Evolutionary conservation across 2,797 vertebrate genomes (phyloP).

Genomic region (Enteromius argenteus): DNA sequence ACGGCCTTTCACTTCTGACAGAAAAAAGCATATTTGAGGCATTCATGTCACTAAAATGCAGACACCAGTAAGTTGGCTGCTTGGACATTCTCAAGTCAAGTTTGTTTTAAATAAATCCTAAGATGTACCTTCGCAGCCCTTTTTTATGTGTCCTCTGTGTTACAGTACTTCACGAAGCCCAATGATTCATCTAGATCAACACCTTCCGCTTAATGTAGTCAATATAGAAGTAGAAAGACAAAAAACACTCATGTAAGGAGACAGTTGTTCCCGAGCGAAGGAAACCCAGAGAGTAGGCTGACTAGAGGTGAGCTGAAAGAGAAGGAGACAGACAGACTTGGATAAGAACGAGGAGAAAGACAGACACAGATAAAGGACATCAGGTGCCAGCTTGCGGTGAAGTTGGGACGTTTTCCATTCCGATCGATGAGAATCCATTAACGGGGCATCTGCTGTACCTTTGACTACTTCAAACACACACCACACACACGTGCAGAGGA

Average conservation of each 20-base stretch:
- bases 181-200: conserved; percentile 4
- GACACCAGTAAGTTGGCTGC: not conserved
- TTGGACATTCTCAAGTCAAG: conserved; percentile 17
- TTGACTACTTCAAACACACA: conserved; percentile 19
- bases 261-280: not conserved
- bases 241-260: not conserved
- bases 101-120: conserved; percentile 27
- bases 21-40: not conserved
- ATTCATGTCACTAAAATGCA: not conserved
- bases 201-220: conserved; percentile 16
- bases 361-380: conserved; percentile 27
- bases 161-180: not conserved
- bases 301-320: not conserved
- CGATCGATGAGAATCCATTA: conserved; percentile 44
- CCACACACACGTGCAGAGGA: conserved; percentile 22
- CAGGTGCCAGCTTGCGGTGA: conserved; percentile 14
- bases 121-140: not conserved
- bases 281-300: conserved; percentile 1
- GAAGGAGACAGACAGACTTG: conserved; percentile 25
- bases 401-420: conserved; percentile 27
- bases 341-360: conserved; percentile 9
- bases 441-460: conserved; percentile 34
- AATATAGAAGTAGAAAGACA: conserved; percentile 15
- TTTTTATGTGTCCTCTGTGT: not conserved
- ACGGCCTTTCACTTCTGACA: not conserved